Evolutionary conservation across 2,797 vertebrate species (phyloP).

Genomic region (Valencia hispanica): DNA sequence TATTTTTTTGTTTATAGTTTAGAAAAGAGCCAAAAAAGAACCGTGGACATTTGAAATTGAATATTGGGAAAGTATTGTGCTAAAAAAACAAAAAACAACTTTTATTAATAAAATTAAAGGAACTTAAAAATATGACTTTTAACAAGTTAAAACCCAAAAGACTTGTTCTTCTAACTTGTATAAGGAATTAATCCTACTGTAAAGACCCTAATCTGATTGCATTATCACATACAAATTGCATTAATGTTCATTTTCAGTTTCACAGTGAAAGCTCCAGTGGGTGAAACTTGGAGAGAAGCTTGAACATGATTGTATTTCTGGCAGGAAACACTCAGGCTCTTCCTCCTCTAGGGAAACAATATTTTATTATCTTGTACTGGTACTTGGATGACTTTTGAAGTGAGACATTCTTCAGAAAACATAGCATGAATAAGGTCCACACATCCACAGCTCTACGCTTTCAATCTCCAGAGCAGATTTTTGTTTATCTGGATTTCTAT

Average conservation of each 20-base stretch:
- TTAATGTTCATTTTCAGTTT: slow-evolving; percentile 5
- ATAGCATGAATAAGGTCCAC: slow-evolving; percentile 43
- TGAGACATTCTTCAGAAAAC: slow-evolving; percentile 55
- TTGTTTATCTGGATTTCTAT: slow-evolving; percentile 58
- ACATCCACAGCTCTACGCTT: slow-evolving; percentile 38
- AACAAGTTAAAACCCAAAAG: background rate
- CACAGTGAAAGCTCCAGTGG: slow-evolving; percentile 25
- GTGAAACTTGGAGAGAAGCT: slow-evolving; percentile 31
- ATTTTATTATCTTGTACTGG: slow-evolving; percentile 52
- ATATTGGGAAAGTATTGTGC: background rate
- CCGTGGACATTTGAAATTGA: background rate
- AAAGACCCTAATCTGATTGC: slow-evolving; percentile 27
- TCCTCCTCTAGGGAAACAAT: slow-evolving; percentile 29
- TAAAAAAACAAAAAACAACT: background rate
- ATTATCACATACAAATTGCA: slow-evolving; percentile 22
- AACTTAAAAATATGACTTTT: background rate
- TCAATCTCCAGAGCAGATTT: slow-evolving; percentile 54
- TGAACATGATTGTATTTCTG: slow-evolving; percentile 30
- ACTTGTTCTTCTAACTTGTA: slow-evolving; percentile 17
- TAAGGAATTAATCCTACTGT: slow-evolving; percentile 28
- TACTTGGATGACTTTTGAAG: slow-evolving; percentile 44
- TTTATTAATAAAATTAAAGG: too few species aligned
- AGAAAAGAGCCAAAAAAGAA: background rate
- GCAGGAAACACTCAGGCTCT: slow-evolving; percentile 35
- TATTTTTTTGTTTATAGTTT: background rate